A percentile compares a stretch with the other conserved stretches of the same genome.
Conservation (phyloP, 2,797 vertebrate genomes). For the Enteromius trimaculatus region DNA sequence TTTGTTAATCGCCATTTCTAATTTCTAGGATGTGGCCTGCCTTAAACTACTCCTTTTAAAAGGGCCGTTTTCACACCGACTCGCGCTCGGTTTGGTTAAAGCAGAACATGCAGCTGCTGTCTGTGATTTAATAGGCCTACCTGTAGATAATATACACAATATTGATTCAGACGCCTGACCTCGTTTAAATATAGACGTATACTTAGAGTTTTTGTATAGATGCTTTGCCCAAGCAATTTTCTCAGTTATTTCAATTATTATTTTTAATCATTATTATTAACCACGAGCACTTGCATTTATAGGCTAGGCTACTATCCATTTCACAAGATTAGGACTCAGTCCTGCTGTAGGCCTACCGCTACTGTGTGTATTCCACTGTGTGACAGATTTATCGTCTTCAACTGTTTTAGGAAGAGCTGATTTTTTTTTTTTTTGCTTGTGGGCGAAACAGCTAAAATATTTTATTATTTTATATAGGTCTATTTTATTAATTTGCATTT, state of each 20-base stretch:
- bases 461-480: not conserved
- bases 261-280: not conserved
- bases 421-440: not conserved
- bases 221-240: not conserved
- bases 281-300: not conserved
- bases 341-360: not conserved
- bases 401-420: not conserved
- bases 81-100: not conserved
- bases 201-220: not conserved
- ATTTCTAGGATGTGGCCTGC: not conserved
- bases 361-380: constrained; percentile 17
- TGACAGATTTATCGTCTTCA: constrained; percentile 32
- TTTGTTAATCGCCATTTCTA: not conserved
- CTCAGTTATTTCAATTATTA: not conserved
- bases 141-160: not conserved
- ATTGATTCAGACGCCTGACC: not conserved
- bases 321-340: not conserved
- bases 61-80: not conserved
- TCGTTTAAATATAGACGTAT: not conserved
- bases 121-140: not conserved
- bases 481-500: not conserved
- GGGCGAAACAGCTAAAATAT: not conserved
- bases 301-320: not conserved
- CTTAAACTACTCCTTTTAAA: not conserved
- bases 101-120: not conserved